Base-by-base conservation (phyloP, 2,113 vertebrate genomes). In the Ochotona princeps region DNA sequence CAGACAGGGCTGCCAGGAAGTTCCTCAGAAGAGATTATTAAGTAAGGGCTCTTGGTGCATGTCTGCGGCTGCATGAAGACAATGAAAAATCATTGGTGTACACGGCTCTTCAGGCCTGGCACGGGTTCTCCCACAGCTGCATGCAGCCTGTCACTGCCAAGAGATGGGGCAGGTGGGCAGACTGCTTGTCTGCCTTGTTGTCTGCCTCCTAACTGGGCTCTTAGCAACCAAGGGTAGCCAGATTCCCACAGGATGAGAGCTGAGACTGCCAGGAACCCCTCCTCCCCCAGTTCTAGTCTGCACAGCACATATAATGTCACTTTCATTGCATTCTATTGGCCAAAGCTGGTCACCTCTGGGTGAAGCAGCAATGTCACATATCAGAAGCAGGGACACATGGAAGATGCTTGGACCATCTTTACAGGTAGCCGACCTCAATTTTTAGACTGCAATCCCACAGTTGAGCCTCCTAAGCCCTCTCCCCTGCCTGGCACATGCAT, bases 401-500 rank as follows among this genome's bases (percentile, higher is more conserved):
- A 21, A 23, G 9, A n/a, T 26, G 73, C 51, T 78, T 23, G 18
- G 38, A 25, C 44, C 60, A 32, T 54, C 8, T 79, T 72, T 72
- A 57, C 83, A 60, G 87, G 85, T 30, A n/a, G 26, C 28, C 65
- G 26, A 72, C 12, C 26, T 23, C 83, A 79, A 67, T 5, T 51
- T 51, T 57, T 44, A 67, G 63, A 82, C 38, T 35, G 49, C 88
- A 76, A 86, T 4, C 11, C 47, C 83, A 18, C 26, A 15, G 7
- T 32, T 28, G 51, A 51, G 35, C 4, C 0, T 14, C 7, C 2
- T 8, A 10, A 10, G 0, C 4, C 32, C 25, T n/a, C 38, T 44
- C 6, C 38, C 38, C 38, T 44, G 38, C 38, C 38, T 44, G 38
- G 38, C 38, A 44, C 38, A 44, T 44, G 38, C 38, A 44, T 44